These are phyloP conservation scores for Eupithecia tripunctaria DNA, from an alignment of 2,888 invertebrate genomes.

Conservation along the genomic window DNA sequence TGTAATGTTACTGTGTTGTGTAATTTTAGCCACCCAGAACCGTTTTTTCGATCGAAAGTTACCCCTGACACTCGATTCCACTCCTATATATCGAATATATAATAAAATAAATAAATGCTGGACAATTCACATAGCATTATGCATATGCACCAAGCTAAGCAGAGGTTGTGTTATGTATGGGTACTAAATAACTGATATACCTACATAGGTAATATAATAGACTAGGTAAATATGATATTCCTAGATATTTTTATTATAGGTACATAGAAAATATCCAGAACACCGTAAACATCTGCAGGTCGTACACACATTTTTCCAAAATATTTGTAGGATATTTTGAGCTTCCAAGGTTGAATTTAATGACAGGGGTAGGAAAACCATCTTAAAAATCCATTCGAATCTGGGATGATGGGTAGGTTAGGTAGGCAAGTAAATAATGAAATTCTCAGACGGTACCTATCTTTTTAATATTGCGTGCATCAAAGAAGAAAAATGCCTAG, in stretches of 20 bases:
- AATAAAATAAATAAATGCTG: too few relatives aligned
- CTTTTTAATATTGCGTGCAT: background rate
- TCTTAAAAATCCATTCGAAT: background rate
- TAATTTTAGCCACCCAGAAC: conserved; percentile 4
- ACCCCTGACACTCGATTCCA: background rate
- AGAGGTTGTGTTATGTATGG: too few relatives aligned
- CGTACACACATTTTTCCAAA: too few relatives aligned
- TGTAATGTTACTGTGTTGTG: conserved; percentile 21
- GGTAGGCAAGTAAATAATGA: background rate
- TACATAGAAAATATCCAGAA: too few relatives aligned
- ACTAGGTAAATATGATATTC: too few relatives aligned
- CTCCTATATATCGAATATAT: background rate
- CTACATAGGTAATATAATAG: too few relatives aligned
- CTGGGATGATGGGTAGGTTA: background rate
- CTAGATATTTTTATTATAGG: too few relatives aligned
- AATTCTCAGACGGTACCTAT: background rate
- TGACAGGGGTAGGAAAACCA: background rate
- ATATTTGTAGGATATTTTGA: background rate
- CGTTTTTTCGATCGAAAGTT: background rate
- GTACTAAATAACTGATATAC: too few relatives aligned
- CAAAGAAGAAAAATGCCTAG: background rate
- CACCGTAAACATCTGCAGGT: too few relatives aligned
- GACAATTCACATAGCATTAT: too few relatives aligned
- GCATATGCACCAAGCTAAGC: too few relatives aligned
- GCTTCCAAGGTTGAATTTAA: background rate